A percentile compares a stretch with the other conserved stretches of the same genome.
phyloP scores from a whole-genome alignment of 2,888 invertebrate genomes.

The Eupsilia transversa region DNA sequence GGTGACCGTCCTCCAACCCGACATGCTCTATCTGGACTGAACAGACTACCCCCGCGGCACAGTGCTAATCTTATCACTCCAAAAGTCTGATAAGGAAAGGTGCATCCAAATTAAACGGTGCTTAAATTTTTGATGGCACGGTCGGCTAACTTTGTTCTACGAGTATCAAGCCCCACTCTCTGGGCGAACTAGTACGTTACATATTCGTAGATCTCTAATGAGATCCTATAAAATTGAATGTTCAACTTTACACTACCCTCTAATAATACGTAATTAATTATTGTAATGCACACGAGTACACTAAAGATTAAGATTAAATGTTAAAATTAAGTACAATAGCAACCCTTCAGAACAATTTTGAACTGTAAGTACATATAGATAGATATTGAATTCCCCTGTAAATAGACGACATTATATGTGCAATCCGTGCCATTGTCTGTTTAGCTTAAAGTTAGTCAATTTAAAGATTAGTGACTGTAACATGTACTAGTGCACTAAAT shows the following conservation, averaged over 20 bases:
- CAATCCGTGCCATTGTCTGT: conserved; percentile 91
- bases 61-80: conserved; percentile 72
- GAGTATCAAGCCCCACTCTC: conserved; percentile 57
- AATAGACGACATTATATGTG: conserved; percentile 87
- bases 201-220: conserved; percentile 58
- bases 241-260: conserved; percentile 83
- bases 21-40: conserved; percentile 70
- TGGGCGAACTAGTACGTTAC: conserved; percentile 52
- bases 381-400: conserved; percentile 86
- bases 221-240: conserved; percentile 76
- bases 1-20: conserved; percentile 67
- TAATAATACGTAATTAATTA: conserved; percentile 86
- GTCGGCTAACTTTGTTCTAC: conserved; percentile 68
- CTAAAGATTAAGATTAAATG: conserved; percentile 83
- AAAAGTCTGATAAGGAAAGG: conserved; percentile 80
- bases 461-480: conserved; percentile 80
- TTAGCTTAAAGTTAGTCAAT: conserved; percentile 89
- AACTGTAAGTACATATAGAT: conserved; percentile 78
- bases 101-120: conserved; percentile 79
- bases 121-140: conserved; percentile 79
- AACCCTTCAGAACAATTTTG: conserved; percentile 84
- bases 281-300: conserved; percentile 87
- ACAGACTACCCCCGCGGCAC: conserved; percentile 64
- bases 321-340: conserved; percentile 86
- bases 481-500: conserved; percentile 68